A percentile compares a stretch with the other conserved stretches of the same genome.
phyloP scores from a whole-genome alignment of 2,888 invertebrate genomes.

The Protophormia terraenovae region DNA sequence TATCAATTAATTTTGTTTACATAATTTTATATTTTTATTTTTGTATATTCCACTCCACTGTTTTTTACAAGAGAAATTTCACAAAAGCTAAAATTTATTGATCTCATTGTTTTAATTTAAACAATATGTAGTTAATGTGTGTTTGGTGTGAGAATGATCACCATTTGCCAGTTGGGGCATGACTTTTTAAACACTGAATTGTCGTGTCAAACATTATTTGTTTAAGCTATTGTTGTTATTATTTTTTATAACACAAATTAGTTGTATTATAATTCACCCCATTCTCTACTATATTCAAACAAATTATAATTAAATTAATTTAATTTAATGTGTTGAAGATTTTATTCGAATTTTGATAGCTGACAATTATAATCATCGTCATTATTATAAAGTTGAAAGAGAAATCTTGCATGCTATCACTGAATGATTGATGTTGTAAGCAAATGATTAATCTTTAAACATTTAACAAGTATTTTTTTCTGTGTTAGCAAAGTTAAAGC shows the following conservation, averaged over 20 bases:
- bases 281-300: not conserved
- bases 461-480: too few species aligned
- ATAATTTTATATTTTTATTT: too few species aligned
- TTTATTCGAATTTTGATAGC: not conserved
- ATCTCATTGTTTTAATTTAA: conserved; percentile 52
- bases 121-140: not conserved
- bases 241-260: not conserved
- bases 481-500: too few species aligned
- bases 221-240: conserved; percentile 1
- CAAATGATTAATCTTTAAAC: not conserved
- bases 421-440: not conserved
- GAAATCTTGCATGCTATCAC: conserved; percentile 12
- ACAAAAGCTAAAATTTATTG: conserved; percentile 39
- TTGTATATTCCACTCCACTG: conserved; percentile 1
- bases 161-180: conserved; percentile 10
- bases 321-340: conserved; percentile 18
- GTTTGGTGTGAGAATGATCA: conserved; percentile 38
- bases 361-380: conserved; percentile 12
- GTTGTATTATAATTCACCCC: not conserved
- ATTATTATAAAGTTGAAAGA: not conserved
- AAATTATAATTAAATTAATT: conserved; percentile 51
- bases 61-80: not conserved
- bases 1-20: too few species aligned
- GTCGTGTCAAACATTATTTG: conserved; percentile 17
- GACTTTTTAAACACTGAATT: conserved; percentile 7